Conservation (phyloP, 37 sponge, comb jelly and placozoan species). For the Hexactinellida sp. region DNA sequence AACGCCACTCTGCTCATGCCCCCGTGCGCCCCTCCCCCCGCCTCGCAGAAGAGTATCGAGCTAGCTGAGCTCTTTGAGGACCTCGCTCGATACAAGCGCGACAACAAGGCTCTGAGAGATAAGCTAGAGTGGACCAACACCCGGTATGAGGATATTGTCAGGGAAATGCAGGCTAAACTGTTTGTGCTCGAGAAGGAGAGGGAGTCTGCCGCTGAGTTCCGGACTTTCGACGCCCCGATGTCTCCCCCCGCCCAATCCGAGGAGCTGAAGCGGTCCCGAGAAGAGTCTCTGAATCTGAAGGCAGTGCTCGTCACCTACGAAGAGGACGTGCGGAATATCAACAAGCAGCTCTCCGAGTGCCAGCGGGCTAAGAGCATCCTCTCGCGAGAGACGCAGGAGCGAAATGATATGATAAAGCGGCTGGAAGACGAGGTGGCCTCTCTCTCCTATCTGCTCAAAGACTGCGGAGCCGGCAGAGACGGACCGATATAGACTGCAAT, state of each 20-base stretch:
- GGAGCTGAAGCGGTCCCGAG: neutral
- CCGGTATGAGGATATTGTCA: neutral
- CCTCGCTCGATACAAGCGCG: neutral
- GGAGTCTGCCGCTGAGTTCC: neutral
- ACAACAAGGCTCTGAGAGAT: neutral
- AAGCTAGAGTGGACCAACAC: neutral
- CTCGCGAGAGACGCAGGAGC: neutral
- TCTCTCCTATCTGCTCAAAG: neutral
- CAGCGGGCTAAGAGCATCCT: neutral
- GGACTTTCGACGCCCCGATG: neutral
- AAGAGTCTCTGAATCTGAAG: neutral
- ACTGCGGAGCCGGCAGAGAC: too few species aligned
- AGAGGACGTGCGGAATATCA: neutral
- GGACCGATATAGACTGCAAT: too few species aligned
- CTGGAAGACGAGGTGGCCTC: neutral
- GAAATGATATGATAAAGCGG: neutral
- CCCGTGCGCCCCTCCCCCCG: neutral
- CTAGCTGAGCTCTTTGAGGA: neutral
- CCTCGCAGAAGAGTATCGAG: neutral
- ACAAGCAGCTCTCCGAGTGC: neutral
- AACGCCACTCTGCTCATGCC: neutral
- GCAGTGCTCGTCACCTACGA: neutral
- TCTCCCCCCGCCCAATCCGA: neutral
- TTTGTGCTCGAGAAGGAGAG: neutral
- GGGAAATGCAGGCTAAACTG: neutral